A percentile compares a stretch with the other conserved stretches of the same genome.
Evolutionary conservation across 1,140 invertebrate genomes (phyloP).

Genomic region (Drosophila prosaltans): DNA sequence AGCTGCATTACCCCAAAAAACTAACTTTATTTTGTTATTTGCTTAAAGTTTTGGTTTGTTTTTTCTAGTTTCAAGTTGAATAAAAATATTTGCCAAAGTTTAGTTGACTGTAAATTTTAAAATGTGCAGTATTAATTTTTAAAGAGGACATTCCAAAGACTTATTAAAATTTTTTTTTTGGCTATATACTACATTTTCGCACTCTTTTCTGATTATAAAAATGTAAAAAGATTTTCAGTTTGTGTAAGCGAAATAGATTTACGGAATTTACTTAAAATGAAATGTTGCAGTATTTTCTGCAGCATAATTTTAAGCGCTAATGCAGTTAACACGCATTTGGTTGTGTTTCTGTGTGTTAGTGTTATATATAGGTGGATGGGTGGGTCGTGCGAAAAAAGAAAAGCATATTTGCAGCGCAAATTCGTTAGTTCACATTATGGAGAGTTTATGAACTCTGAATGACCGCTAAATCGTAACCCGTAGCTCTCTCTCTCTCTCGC

Average conservation of each 20-base stretch:
- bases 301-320: conserved; percentile 13
- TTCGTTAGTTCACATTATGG: conserved; percentile 17
- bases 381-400: neutral
- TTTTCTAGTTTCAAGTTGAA: too few species aligned
- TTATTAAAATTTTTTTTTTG: too few species aligned
- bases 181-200: too few species aligned
- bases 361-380: neutral
- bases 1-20: too few species aligned
- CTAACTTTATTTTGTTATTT: too few species aligned
- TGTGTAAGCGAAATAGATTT: neutral
- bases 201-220: too few species aligned
- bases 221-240: too few species aligned
- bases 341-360: neutral
- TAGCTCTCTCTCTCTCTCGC: neutral
- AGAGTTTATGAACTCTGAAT: conserved; percentile 37
- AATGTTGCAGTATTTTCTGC: conserved; percentile 20
- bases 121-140: too few species aligned
- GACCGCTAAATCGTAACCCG: neutral
- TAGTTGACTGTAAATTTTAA: too few species aligned
- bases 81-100: too few species aligned
- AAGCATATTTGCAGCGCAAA: conserved; percentile 20
- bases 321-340: conserved; percentile 3
- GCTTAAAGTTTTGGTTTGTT: too few species aligned
- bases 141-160: too few species aligned
- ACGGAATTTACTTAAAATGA: neutral